phyloP scores from a whole-genome alignment of 2,888 invertebrate genomes.

The Ectemnius cavifrons region DNA sequence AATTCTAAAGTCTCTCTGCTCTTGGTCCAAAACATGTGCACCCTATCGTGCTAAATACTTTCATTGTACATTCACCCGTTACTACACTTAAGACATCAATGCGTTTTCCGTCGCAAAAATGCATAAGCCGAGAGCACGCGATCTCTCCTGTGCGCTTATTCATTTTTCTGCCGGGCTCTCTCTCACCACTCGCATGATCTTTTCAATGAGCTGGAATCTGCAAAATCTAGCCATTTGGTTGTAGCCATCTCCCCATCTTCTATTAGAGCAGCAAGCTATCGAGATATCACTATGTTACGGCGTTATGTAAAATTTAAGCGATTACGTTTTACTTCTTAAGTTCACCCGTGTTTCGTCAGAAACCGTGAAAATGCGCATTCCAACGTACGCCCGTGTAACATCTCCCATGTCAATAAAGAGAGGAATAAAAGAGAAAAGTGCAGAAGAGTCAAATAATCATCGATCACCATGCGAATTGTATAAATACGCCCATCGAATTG shows the following conservation, averaged over 20 bases:
- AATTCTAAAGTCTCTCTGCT: neutral
- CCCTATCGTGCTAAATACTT: conserved; percentile 58
- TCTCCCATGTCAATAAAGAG: conserved; percentile 72
- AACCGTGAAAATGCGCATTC: conserved; percentile 67
- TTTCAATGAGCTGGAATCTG: conserved; percentile 60
- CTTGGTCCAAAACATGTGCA: conserved; percentile 41
- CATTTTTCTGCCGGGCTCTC: conserved; percentile 24
- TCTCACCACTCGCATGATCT: conserved; percentile 53
- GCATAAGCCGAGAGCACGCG: conserved; percentile 3
- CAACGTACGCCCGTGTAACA: conserved; percentile 71
- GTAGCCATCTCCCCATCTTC: conserved; percentile 33
- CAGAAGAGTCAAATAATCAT: conserved; percentile 27
- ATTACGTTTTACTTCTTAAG: conserved; percentile 60
- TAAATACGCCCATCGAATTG: neutral
- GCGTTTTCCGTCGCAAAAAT: conserved; percentile 48
- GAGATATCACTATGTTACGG: conserved; percentile 43
- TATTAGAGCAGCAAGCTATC: conserved; percentile 31
- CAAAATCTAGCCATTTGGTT: conserved; percentile 47
- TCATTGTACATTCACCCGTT: conserved; percentile 64
- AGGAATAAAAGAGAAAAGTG: conserved; percentile 53
- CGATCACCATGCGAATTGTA: neutral
- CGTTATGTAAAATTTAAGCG: conserved; percentile 56
- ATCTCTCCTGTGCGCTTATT: conserved; percentile 7
- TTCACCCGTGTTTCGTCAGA: conserved; percentile 47
- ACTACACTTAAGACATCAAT: conserved; percentile 61